A percentile compares a stretch with the other conserved stretches of the same genome.
phyloP scores from a whole-genome alignment of 2,113 vertebrate genomes.

The Lagopus muta region DNA sequence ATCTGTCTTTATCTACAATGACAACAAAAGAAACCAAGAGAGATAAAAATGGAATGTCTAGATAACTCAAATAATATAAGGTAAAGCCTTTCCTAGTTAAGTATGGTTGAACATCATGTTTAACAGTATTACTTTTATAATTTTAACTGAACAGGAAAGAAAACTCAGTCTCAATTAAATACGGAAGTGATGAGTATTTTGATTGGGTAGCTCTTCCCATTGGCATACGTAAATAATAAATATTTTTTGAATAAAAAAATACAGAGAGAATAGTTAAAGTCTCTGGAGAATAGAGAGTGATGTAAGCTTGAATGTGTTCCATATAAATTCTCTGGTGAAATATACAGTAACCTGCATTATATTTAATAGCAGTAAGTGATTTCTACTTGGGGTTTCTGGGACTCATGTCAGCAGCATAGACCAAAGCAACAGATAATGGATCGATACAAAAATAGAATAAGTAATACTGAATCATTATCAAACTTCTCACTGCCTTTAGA shows the following conservation, averaged over 20 bases:
- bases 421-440: not conserved
- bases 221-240: too few species aligned
- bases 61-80: not conserved
- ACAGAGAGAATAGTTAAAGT: not conserved
- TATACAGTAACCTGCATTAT: not conserved
- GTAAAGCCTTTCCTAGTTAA: not conserved
- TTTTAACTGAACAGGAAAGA: not conserved
- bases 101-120: not conserved
- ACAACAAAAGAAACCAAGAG: not conserved
- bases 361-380: not conserved
- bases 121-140: not conserved
- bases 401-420: not conserved
- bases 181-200: not conserved
- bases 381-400: not conserved
- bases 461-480: not conserved
- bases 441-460: not conserved
- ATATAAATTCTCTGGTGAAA: not conserved
- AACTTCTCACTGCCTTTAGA: not conserved
- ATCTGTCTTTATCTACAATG: not conserved
- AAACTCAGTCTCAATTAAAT: not conserved
- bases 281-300: not conserved
- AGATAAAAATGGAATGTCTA: not conserved
- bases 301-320: not conserved
- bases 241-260: not conserved
- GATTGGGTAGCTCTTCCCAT: not conserved